Evolutionary conservation across 2,797 vertebrate genomes (phyloP).

Genomic region (Sebastes glaucus): DNA sequence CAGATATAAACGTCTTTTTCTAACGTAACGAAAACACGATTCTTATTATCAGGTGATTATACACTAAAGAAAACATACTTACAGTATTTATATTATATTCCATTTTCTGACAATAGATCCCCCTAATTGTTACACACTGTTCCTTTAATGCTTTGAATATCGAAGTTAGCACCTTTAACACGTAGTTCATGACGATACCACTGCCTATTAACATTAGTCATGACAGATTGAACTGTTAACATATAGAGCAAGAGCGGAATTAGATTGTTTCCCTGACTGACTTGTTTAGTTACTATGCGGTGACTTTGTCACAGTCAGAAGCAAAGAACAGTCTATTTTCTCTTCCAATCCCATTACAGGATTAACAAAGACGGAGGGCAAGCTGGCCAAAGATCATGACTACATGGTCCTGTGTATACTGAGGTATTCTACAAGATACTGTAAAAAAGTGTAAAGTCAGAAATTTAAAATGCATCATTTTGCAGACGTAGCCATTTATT

Average conservation of each 20-base stretch:
- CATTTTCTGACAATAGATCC: too few species aligned
- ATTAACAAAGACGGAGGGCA: conserved; percentile 74
- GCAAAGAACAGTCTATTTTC: conserved; percentile 80
- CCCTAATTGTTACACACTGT: too few species aligned
- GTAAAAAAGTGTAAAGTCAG: neutral
- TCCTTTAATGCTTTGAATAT: too few species aligned
- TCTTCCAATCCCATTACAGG: conserved; percentile 82
- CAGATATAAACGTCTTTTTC: too few species aligned
- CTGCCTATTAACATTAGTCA: neutral
- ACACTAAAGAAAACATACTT: too few species aligned
- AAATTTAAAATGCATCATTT: neutral
- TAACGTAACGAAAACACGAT: too few species aligned
- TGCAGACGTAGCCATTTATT: neutral
- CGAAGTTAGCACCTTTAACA: too few species aligned
- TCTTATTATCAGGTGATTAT: too few species aligned
- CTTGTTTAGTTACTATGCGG: conserved; percentile 18
- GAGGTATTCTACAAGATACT: neutral
- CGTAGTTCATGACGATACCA: neutral
- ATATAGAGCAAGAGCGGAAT: neutral
- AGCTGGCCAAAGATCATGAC: conserved; percentile 64
- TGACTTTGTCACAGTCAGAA: conserved; percentile 56
- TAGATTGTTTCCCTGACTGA: conserved; percentile 2
- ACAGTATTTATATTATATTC: too few species aligned
- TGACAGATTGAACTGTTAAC: neutral
- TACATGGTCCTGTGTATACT: neutral